These are phyloP conservation scores for Syngnathus typhle DNA, from an alignment of 2,113 vertebrate genomes.

Conservation along the genomic window DNA sequence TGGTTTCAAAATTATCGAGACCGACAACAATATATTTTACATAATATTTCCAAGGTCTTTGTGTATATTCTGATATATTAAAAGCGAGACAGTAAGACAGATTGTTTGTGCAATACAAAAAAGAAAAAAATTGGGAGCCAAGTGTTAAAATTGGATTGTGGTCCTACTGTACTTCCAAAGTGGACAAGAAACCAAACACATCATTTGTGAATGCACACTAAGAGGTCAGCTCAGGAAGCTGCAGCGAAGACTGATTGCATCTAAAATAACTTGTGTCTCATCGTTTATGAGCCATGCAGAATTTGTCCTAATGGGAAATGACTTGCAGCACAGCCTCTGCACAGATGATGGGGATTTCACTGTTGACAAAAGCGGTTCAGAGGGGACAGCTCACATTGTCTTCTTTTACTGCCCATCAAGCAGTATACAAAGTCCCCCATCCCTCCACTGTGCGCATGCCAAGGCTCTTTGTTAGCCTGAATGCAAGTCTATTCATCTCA, in stretches of 20 bases:
- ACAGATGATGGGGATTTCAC: constrained; percentile 42
- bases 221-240: not conserved
- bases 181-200: not conserved
- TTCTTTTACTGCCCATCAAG: constrained; percentile 55
- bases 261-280: not conserved
- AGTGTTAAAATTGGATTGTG: too few species aligned
- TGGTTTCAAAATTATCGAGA: too few species aligned
- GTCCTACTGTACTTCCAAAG: not conserved
- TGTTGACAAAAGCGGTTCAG: constrained; percentile 52
- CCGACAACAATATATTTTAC: too few species aligned
- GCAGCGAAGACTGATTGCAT: not conserved
- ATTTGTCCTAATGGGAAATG: constrained; percentile 29
- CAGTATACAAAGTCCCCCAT: constrained; percentile 61
- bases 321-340: constrained; percentile 40
- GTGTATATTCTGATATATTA: too few species aligned
- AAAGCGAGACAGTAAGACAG: too few species aligned
- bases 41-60: too few species aligned
- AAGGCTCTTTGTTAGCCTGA: constrained; percentile 58
- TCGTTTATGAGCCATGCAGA: constrained; percentile 10
- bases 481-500: constrained; percentile 56
- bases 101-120: too few species aligned
- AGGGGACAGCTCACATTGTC: constrained; percentile 58
- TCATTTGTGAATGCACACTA: not conserved
- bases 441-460: constrained; percentile 57
- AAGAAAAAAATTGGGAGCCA: too few species aligned